These are phyloP conservation scores for Platycercus adscitus DNA, from an alignment of 2,113 vertebrate genomes.

Conservation along the genomic window DNA sequence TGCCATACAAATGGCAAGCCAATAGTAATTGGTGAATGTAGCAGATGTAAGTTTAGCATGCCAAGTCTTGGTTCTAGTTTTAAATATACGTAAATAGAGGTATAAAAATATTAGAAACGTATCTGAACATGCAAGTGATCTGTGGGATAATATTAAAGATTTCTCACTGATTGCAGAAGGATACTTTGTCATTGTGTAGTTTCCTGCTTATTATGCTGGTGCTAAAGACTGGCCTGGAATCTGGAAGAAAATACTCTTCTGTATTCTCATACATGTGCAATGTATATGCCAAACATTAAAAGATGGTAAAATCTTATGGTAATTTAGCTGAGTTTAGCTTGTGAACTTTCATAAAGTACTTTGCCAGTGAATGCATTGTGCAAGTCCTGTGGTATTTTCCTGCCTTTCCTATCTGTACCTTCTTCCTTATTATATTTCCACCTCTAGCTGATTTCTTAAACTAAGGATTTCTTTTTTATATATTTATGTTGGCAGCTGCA, in stretches of 20 bases:
- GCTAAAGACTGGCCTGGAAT: constrained; percentile 1
- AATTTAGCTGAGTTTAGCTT: constrained; percentile 11
- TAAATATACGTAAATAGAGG: neutral
- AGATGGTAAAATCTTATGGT: neutral
- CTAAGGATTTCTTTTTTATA: neutral
- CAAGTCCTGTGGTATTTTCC: neutral
- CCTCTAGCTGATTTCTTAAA: neutral
- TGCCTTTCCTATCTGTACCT: neutral
- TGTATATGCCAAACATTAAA: constrained; percentile 8
- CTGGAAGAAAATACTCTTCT: neutral
- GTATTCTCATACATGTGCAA: neutral
- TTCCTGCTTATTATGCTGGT: constrained; percentile 49
- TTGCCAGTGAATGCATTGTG: constrained; percentile 17
- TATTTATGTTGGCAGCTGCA: neutral
- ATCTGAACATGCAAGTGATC: neutral
- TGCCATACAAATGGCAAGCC: neutral
- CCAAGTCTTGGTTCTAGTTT: neutral
- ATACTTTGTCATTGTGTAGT: neutral
- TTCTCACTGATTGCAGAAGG: neutral
- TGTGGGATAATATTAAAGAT: neutral
- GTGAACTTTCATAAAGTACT: neutral
- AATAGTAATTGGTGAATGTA: neutral
- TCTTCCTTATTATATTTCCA: neutral
- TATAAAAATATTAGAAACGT: neutral
- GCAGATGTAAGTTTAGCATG: neutral